Percentiles rank a stretch among this genome's conserved stretches.
phyloP scores from a whole-genome alignment of 1,140 invertebrate genomes.

The Drosophila pachea region DNA sequence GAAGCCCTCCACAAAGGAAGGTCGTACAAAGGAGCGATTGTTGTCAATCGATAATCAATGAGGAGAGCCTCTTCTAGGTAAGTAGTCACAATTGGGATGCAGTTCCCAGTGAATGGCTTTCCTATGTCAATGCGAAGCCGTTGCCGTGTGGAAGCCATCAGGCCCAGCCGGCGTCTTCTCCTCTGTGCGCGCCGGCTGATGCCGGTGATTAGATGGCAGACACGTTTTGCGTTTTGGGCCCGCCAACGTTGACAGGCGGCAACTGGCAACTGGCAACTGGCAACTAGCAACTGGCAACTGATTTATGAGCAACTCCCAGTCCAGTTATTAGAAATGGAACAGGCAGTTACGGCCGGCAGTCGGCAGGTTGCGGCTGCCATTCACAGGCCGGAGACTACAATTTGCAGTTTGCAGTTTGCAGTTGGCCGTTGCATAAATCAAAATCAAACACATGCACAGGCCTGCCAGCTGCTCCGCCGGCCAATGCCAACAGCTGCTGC shows the following conservation, averaged over 20 bases:
- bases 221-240: slow-evolving; percentile 58
- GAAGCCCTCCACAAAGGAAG: too few relatives aligned
- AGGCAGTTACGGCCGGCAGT: slow-evolving; percentile 22
- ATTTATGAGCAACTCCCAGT: slow-evolving; percentile 61
- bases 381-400: neutral
- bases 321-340: slow-evolving; percentile 64
- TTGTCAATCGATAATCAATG: too few relatives aligned
- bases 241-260: slow-evolving; percentile 65
- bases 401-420: slow-evolving; percentile 32
- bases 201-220: slow-evolving; percentile 62
- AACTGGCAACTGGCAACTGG: slow-evolving; percentile 13
- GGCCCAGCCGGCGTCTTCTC: slow-evolving; percentile 27
- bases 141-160: slow-evolving; percentile 5
- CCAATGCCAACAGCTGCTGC: slow-evolving; percentile 23
- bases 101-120: neutral
- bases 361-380: slow-evolving; percentile 24
- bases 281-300: slow-evolving; percentile 26
- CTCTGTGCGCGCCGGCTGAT: slow-evolving; percentile 49
- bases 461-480: slow-evolving; percentile 3
- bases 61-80: too few relatives aligned
- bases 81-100: too few relatives aligned
- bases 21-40: too few relatives aligned
- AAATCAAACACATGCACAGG: slow-evolving; percentile 69
- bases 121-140: slow-evolving; percentile 21
- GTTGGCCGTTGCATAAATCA: slow-evolving; percentile 71